phyloP scores from a whole-genome alignment of 2,797 vertebrate genomes.

The Toxotes lorentzi region DNA sequence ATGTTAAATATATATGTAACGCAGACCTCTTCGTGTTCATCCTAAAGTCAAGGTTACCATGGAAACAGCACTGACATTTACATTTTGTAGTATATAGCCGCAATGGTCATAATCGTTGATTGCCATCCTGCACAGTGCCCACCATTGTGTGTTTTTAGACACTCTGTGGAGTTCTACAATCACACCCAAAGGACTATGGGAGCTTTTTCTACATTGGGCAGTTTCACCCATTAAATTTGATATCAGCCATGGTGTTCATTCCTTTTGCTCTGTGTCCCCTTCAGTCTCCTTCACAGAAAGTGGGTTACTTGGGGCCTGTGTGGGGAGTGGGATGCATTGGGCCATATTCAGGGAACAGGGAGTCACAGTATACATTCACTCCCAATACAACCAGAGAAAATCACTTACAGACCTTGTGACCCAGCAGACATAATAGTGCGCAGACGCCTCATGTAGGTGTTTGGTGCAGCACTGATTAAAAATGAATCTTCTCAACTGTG shows the following conservation, averaged over 20 bases:
- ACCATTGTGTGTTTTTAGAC: slow-evolving; percentile 5
- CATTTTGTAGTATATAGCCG: neutral
- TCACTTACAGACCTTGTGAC: slow-evolving; percentile 27
- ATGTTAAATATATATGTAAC: neutral
- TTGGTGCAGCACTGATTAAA: slow-evolving; percentile 11
- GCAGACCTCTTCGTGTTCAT: neutral
- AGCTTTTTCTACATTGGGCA: slow-evolving; percentile 28
- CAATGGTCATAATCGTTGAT: neutral
- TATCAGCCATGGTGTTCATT: slow-evolving; percentile 14
- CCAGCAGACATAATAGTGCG: slow-evolving; percentile 15
- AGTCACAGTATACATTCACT: slow-evolving; percentile 15
- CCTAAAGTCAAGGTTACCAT: slow-evolving; percentile 1
- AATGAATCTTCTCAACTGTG: neutral
- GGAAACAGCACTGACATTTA: neutral
- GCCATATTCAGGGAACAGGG: slow-evolving; percentile 24
- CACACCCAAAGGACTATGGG: slow-evolving; percentile 17
- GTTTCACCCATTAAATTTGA: slow-evolving; percentile 25
- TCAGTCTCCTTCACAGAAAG: slow-evolving; percentile 46
- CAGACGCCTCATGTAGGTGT: slow-evolving; percentile 20
- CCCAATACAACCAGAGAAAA: slow-evolving; percentile 31
- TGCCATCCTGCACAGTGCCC: neutral
- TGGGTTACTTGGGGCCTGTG: slow-evolving; percentile 30
- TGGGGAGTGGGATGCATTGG: slow-evolving; percentile 11
- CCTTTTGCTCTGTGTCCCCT: slow-evolving; percentile 21
- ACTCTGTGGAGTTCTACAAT: slow-evolving; percentile 2